A percentile compares a stretch with the other conserved stretches of the same genome.
Evolutionary conservation across 2,113 vertebrate species (phyloP).

Genomic region (Peromyscus polionotus): DNA sequence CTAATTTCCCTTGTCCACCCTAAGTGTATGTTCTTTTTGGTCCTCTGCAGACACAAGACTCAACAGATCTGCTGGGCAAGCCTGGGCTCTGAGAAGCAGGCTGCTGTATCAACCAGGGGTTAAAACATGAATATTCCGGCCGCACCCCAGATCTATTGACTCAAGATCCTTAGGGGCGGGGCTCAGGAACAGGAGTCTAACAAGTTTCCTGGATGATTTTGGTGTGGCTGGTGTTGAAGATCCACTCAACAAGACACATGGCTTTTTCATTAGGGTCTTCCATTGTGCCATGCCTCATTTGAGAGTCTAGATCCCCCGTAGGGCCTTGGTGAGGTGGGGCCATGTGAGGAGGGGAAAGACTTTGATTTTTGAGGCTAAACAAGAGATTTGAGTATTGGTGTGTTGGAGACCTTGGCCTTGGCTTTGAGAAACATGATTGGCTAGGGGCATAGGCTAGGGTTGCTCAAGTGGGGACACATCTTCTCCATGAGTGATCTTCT

Average conservation of each 20-base stretch:
- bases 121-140: constrained; percentile 32
- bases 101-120: not conserved
- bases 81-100: not conserved
- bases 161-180: constrained; percentile 26
- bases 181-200: constrained; percentile 21
- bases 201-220: constrained; percentile 3
- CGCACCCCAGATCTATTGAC: constrained; percentile 23
- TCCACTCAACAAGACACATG: not conserved
- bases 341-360: not conserved
- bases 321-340: not conserved
- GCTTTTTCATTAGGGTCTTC: not conserved
- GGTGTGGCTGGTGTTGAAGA: not conserved
- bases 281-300: not conserved
- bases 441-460: not conserved
- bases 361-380: not conserved
- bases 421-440: not conserved
- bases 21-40: not conserved
- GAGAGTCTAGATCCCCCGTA: not conserved
- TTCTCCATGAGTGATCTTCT: not conserved
- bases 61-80: not conserved
- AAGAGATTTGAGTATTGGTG: not conserved
- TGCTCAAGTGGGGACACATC: not conserved
- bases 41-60: not conserved
- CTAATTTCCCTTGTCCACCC: fast-evolving
- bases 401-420: not conserved